Percentiles rank a stretch among this genome's conserved stretches.
Conservation (phyloP, 2,113 vertebrate species). For the Corythoichthys haematopterus region DNA sequence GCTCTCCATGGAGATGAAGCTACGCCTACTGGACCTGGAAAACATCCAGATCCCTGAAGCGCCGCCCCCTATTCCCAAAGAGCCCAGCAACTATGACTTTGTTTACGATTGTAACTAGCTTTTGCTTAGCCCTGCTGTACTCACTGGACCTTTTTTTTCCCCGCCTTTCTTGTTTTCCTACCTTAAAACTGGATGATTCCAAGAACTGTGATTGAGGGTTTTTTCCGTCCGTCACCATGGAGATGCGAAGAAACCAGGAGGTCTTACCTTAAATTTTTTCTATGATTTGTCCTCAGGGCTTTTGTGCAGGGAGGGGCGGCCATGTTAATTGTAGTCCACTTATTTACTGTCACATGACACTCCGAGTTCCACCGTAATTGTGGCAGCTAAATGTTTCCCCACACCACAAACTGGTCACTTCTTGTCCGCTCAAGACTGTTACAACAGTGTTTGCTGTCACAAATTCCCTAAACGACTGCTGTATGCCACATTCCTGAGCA, state of each 20-base stretch:
- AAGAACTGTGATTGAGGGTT: slow-evolving; percentile 41
- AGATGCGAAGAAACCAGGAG: slow-evolving; percentile 43
- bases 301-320: slow-evolving; percentile 10
- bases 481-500: slow-evolving; percentile 75
- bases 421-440: slow-evolving; percentile 6
- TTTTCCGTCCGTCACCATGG: slow-evolving; percentile 24
- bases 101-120: slow-evolving; percentile 98
- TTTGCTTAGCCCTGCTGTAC: slow-evolving; percentile 45
- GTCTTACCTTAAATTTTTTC: slow-evolving; percentile 26
- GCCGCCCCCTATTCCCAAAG: slow-evolving; percentile 97
- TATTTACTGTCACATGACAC: slow-evolving; percentile 48
- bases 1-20: slow-evolving; percentile 99
- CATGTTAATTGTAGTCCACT: slow-evolving; percentile 28
- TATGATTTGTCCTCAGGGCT: slow-evolving; percentile 61
- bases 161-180: slow-evolving; percentile 15
- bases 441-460: not conserved
- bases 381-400: slow-evolving; percentile 51
- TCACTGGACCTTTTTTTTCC: slow-evolving; percentile 59
- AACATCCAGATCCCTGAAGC: slow-evolving; percentile 98
- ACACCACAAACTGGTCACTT: slow-evolving; percentile 20
- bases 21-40: slow-evolving; percentile 95
- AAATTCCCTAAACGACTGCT: slow-evolving; percentile 58
- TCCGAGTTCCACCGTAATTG: slow-evolving; percentile 32
- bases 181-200: slow-evolving; percentile 64
- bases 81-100: slow-evolving; percentile 99